Percentiles rank a stretch among this genome's conserved stretches.
These are phyloP conservation scores for Chelonoidis abingdonii DNA, from an alignment of 2,113 vertebrate species.

Conservation along the genomic window DNA sequence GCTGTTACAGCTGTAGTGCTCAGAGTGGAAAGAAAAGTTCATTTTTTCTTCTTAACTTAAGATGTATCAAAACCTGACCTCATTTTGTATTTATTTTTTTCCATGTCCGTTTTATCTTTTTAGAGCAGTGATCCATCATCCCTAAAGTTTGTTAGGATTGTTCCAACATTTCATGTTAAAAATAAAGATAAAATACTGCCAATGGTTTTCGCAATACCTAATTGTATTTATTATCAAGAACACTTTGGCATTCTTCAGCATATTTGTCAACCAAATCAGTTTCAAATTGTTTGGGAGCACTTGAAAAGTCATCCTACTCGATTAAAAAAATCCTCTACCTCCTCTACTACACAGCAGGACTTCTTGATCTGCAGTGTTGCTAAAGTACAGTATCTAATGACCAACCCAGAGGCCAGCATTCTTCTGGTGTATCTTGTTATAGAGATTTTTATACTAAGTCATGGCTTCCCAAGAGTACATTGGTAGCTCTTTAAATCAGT, in stretches of 20 bases:
- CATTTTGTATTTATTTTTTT: constrained; percentile 63
- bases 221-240: constrained; percentile 61
- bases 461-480: background rate
- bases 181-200: constrained; percentile 47
- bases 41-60: constrained; percentile 52
- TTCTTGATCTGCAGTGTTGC: background rate
- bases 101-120: constrained; percentile 63
- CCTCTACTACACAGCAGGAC: fast-evolving
- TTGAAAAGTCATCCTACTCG: constrained; percentile 17
- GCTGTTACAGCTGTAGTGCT: constrained; percentile 71
- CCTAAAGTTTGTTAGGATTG: constrained; percentile 56
- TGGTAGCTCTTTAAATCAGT: background rate
- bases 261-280: constrained; percentile 72
- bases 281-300: constrained; percentile 1
- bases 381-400: background rate
- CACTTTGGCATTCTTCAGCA: constrained; percentile 56
- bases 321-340: background rate
- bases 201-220: constrained; percentile 38
- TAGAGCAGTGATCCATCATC: constrained; percentile 72
- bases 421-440: background rate
- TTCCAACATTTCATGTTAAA: constrained; percentile 50
- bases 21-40: constrained; percentile 54
- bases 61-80: constrained; percentile 55
- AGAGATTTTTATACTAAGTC: background rate
- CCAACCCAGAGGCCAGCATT: background rate